Evolutionary conservation across 2,113 vertebrate genomes (phyloP).

Genomic region (Carassius carassius): DNA sequence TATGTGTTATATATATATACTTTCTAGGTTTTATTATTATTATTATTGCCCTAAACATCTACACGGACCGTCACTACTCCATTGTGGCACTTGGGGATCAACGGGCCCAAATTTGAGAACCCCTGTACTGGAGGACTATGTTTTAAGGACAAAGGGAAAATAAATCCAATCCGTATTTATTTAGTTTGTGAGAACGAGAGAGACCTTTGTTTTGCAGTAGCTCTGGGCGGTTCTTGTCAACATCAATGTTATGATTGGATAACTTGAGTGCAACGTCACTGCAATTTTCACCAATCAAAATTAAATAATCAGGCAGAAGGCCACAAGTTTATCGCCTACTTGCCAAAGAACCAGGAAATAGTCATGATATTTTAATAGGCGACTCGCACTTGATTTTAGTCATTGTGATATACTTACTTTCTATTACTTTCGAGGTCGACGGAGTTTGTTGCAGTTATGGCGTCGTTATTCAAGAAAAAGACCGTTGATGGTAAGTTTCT

Average conservation of each 20-base stretch:
- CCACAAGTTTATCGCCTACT: constrained; percentile 27
- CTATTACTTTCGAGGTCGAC: not conserved
- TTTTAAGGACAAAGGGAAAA: not conserved
- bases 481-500: constrained; percentile 81
- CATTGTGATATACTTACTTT: not conserved
- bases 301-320: not conserved
- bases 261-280: not conserved
- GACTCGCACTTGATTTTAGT: not conserved
- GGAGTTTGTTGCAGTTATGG: constrained; percentile 66
- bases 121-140: not conserved
- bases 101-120: not conserved
- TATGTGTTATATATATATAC: not conserved
- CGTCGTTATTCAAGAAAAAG: constrained; percentile 86
- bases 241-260: constrained; percentile 22
- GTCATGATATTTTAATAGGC: constrained; percentile 35
- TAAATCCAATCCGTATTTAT: constrained; percentile 4
- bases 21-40: not conserved
- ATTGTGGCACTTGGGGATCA: too few relatives aligned
- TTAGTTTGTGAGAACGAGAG: not conserved
- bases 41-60: not conserved
- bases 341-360: constrained; percentile 55
- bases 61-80: not conserved
- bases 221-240: not conserved
- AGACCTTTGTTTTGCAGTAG: not conserved
- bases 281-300: constrained; percentile 33